Percentiles rank a stretch among this genome's conserved stretches.
phyloP scores from a whole-genome alignment of 2,113 vertebrate species.

The Lanius ludovicianus region DNA sequence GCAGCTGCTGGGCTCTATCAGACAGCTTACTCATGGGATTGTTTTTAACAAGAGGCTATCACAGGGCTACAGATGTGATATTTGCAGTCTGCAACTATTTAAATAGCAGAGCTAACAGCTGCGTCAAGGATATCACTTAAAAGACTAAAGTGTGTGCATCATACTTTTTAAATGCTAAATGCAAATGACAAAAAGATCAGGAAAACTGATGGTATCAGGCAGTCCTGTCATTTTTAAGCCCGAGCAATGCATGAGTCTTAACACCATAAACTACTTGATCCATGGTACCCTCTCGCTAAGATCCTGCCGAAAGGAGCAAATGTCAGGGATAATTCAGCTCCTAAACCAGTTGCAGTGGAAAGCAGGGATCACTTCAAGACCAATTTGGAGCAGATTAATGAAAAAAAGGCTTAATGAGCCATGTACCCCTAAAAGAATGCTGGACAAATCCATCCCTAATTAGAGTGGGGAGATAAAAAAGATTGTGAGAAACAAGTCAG shows the following conservation, averaged over 20 bases:
- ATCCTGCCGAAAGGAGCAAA: slow-evolving; percentile 17
- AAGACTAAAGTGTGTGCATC: not conserved
- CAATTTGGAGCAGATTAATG: slow-evolving; percentile 69
- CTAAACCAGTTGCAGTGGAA: slow-evolving; percentile 26
- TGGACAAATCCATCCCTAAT: slow-evolving; percentile 71
- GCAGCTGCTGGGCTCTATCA: not conserved
- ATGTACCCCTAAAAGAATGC: slow-evolving; percentile 66
- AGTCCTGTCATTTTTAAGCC: slow-evolving; percentile 12
- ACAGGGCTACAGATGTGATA: not conserved
- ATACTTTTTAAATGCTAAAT: not conserved
- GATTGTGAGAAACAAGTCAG: slow-evolving; percentile 45
- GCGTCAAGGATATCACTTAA: not conserved
- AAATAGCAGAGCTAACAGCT: not conserved
- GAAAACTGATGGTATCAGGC: slow-evolving; percentile 18
- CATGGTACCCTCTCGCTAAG: not conserved
- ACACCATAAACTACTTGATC: slow-evolving; percentile 5
- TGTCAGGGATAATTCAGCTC: slow-evolving; percentile 23
- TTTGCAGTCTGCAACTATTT: not conserved
- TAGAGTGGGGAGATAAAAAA: slow-evolving; percentile 55
- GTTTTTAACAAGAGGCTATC: not conserved
- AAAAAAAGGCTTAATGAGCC: slow-evolving; percentile 75
- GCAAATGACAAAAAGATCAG: not conserved
- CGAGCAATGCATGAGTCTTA: not conserved
- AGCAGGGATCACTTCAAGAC: slow-evolving; percentile 45
- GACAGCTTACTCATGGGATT: not conserved